Evolutionary conservation across 1,140 invertebrate genomes (phyloP).

Genomic region (Pachyrhynchus sulphureomaculatus): DNA sequence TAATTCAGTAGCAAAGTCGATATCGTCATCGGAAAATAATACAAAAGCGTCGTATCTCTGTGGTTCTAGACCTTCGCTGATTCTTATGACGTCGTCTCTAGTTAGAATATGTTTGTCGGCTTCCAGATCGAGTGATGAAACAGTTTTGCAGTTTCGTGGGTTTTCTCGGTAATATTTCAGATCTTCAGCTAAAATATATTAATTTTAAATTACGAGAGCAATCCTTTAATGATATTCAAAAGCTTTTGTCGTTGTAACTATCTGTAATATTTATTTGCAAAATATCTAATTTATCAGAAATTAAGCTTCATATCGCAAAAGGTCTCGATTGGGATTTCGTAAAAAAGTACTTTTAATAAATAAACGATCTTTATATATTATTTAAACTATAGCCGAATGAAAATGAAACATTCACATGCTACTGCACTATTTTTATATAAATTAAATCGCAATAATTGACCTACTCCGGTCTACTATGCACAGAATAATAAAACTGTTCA

Average conservation of each 20-base stretch:
- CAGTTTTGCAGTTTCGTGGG: slow-evolving; percentile 12
- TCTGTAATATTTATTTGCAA: too few species aligned
- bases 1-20: slow-evolving; percentile 61
- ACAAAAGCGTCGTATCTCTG: slow-evolving; percentile 71
- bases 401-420: too few species aligned
- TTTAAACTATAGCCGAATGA: too few species aligned
- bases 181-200: slow-evolving; percentile 38
- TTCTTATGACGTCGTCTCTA: slow-evolving; percentile 56
- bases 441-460: too few species aligned
- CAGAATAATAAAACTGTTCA: too few species aligned
- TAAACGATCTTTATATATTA: too few species aligned
- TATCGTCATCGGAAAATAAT: slow-evolving; percentile 69
- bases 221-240: not conserved
- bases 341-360: too few species aligned
- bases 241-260: not conserved
- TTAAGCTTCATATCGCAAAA: too few species aligned
- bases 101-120: slow-evolving; percentile 44
- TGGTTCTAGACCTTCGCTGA: slow-evolving; percentile 54
- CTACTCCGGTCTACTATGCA: too few species aligned
- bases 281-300: too few species aligned
- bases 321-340: too few species aligned
- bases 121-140: slow-evolving; percentile 15
- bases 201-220: not conserved
- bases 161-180: slow-evolving; percentile 40
- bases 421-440: too few species aligned